Percentiles rank a stretch among this genome's conserved stretches.
phyloP scores from a whole-genome alignment of 2,113 vertebrate species.

The Mugil cephalus region DNA sequence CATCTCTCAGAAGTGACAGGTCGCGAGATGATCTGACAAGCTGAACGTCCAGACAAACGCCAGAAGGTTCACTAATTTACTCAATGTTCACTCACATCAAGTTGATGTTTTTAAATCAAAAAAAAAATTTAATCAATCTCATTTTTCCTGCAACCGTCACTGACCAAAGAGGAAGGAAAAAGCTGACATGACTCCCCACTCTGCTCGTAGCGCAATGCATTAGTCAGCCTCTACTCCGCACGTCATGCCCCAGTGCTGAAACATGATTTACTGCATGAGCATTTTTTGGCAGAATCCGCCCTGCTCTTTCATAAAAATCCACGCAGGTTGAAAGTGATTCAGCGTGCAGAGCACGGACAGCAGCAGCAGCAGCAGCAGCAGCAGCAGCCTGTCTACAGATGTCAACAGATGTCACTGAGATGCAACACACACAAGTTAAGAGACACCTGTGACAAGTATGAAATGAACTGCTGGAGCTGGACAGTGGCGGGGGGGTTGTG shows the following conservation, averaged over 20 bases:
- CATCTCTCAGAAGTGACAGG: neutral
- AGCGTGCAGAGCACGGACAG: too few relatives aligned
- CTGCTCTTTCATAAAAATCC: too few relatives aligned
- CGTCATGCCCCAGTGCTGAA: neutral
- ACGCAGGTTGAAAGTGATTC: neutral
- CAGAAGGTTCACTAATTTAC: too few relatives aligned
- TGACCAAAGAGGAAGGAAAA: neutral
- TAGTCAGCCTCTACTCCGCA: neutral
- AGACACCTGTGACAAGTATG: conserved; percentile 1
- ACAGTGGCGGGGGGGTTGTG: neutral
- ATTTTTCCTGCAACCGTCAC: too few relatives aligned
- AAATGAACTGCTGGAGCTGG: neutral
- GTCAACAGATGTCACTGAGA: neutral
- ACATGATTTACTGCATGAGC: too few relatives aligned
- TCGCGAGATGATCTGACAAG: too few relatives aligned
- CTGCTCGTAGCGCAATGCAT: neutral
- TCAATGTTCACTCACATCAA: too few relatives aligned
- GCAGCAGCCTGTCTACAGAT: neutral
- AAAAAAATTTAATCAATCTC: too few relatives aligned
- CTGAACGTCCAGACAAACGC: neutral
- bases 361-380: too few relatives aligned
- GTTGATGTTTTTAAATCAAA: neutral
- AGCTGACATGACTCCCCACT: neutral
- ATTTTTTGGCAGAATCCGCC: too few relatives aligned
- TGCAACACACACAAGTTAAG: neutral